A percentile compares a stretch with the other conserved stretches of the same genome.
Evolutionary conservation across 1,140 invertebrate genomes (phyloP).

Genomic region (Euglossa dilemma): DNA sequence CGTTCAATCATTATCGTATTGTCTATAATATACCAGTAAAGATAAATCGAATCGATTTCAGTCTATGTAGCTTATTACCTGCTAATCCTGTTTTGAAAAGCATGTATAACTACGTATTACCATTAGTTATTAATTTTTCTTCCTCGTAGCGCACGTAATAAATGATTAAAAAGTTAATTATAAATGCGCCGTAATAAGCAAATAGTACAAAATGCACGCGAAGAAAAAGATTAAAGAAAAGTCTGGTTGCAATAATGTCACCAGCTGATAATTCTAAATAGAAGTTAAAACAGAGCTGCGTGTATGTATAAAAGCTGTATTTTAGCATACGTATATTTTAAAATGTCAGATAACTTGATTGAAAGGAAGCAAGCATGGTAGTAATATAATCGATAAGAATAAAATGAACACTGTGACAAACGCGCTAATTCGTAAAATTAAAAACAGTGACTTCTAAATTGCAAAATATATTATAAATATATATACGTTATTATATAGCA

Average conservation of each 20-base stretch:
- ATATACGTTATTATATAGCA: neutral
- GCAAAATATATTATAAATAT: neutral
- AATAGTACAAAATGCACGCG: neutral
- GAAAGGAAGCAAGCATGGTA: neutral
- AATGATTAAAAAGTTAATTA: neutral
- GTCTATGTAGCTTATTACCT: neutral
- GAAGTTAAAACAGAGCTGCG: neutral
- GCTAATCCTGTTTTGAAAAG: neutral
- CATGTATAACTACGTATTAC: neutral
- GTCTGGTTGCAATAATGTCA: neutral
- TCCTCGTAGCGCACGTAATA: neutral
- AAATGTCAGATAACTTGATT: slow-evolving; percentile 14
- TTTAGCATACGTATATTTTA: neutral
- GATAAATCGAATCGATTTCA: neutral
- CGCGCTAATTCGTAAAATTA: neutral
- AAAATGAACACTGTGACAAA: neutral
- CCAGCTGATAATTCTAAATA: neutral
- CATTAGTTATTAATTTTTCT: neutral
- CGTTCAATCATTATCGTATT: neutral
- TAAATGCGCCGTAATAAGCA: neutral
- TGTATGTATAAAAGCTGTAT: neutral
- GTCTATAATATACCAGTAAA: neutral
- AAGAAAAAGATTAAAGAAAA: neutral
- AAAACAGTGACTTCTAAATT: neutral
- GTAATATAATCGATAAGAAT: neutral